These are phyloP conservation scores for Lasioglossum villosulum DNA, from an alignment of 2,888 invertebrate genomes.

Conservation along the genomic window DNA sequence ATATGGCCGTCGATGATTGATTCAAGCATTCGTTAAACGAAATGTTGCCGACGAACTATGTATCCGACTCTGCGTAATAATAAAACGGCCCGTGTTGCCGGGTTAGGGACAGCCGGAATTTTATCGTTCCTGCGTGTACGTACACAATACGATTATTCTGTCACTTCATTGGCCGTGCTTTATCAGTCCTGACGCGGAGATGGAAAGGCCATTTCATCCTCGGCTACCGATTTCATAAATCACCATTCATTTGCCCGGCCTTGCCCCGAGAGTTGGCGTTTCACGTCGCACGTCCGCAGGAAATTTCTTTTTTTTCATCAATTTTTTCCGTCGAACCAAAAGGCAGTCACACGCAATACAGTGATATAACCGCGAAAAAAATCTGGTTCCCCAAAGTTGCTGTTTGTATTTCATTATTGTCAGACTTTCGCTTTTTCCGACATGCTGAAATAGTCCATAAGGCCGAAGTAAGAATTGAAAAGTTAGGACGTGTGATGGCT, in stretches of 20 bases:
- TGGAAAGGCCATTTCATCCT: conserved; percentile 62
- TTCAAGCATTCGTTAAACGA: conserved; percentile 25
- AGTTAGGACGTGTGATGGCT: too few species aligned
- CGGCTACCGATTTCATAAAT: conserved; percentile 60
- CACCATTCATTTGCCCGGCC: conserved; percentile 43
- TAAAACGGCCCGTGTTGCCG: conserved; percentile 50
- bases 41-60: conserved; percentile 2
- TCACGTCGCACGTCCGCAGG: not conserved
- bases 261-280: conserved; percentile 28
- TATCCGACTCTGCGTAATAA: conserved; percentile 22
- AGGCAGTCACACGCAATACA: not conserved
- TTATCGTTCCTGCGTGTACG: conserved; percentile 48
- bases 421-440: too few species aligned
- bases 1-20: conserved; percentile 41
- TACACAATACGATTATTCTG: conserved; percentile 62
- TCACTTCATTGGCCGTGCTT: conserved; percentile 62
- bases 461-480: not conserved
- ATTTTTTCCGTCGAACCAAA: not conserved
- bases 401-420: too few species aligned
- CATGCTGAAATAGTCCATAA: too few species aligned
- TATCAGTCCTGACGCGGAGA: conserved; percentile 59
- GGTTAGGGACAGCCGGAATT: conserved; percentile 51
- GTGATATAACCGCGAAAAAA: not conserved
- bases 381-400: too few species aligned
- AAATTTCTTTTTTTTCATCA: conserved; percentile 6